phyloP scores from a whole-genome alignment of 1,140 invertebrate genomes.

The Linepithema humile region DNA sequence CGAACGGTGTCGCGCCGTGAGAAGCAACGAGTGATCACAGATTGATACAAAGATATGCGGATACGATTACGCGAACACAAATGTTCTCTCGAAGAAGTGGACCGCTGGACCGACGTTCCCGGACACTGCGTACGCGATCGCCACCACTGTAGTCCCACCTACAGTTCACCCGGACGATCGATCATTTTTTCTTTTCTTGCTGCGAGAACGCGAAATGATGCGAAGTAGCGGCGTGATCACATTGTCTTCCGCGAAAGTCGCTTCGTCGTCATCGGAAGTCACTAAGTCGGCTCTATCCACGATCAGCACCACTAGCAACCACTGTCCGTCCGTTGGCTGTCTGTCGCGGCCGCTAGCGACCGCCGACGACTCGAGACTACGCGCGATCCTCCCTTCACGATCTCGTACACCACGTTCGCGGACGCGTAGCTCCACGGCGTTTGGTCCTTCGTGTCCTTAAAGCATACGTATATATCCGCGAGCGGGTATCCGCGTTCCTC shows the following conservation, averaged over 20 bases:
- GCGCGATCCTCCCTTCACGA: conserved; percentile 38
- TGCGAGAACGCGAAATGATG: conserved; percentile 11
- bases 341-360: not conserved
- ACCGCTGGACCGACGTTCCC: conserved; percentile 46
- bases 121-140: conserved; percentile 18
- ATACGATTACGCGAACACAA: conserved; percentile 55
- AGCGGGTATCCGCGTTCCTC: conserved; percentile 27
- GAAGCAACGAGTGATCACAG: conserved; percentile 9
- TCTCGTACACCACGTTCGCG: conserved; percentile 55
- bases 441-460: conserved; percentile 66
- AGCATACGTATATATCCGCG: conserved; percentile 46
- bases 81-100: conserved; percentile 56
- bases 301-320: conserved; percentile 49
- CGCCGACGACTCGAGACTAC: conserved; percentile 17
- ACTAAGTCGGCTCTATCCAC: conserved; percentile 37
- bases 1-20: conserved; percentile 46
- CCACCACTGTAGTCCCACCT: conserved; percentile 18
- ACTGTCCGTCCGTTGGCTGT: conserved; percentile 50
- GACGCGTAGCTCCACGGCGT: conserved; percentile 50
- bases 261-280: conserved; percentile 31
- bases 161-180: conserved; percentile 12
- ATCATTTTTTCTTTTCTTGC: no score
- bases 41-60: conserved; percentile 27
- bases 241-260: conserved; percentile 63
- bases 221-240: conserved; percentile 5